Conservation (phyloP, 2,113 vertebrate genomes). For the Dromiciops gliroides region DNA sequence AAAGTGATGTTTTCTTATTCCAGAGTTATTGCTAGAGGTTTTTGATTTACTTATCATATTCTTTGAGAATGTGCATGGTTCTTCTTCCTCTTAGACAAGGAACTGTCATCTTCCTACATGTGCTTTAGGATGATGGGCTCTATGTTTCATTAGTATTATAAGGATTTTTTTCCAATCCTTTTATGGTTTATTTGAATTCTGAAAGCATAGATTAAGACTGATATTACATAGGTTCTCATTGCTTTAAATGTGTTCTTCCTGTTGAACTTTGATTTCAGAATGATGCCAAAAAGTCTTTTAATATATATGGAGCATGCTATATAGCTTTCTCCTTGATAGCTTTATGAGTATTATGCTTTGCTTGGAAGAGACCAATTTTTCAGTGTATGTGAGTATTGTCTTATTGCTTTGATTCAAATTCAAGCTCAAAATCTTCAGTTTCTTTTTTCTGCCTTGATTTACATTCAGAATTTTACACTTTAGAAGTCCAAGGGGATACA, state of each 20-base stretch:
- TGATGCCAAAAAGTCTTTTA: background rate
- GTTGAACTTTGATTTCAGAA: background rate
- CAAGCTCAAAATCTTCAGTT: background rate
- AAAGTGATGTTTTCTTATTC: background rate
- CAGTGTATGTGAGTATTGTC: background rate
- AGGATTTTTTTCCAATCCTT: background rate
- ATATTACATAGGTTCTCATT: background rate
- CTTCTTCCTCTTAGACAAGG: background rate
- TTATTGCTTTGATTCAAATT: background rate
- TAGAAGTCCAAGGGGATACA: background rate
- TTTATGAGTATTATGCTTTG: background rate
- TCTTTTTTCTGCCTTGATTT: background rate
- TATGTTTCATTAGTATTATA: background rate
- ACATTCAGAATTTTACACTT: background rate
- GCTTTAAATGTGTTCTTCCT: background rate
- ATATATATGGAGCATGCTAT: background rate
- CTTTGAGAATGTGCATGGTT: background rate
- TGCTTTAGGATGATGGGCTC: background rate
- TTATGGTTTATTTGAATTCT: background rate
- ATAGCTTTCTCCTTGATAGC: background rate
- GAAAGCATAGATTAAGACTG: background rate
- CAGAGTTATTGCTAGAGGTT: background rate
- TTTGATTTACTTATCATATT: background rate
- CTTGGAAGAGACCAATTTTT: background rate
- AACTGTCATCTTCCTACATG: background rate